Percentiles rank a stretch among this genome's conserved stretches.
Conservation (phyloP, 2,888 invertebrate species). For the Cremastinae sp. region DNA sequence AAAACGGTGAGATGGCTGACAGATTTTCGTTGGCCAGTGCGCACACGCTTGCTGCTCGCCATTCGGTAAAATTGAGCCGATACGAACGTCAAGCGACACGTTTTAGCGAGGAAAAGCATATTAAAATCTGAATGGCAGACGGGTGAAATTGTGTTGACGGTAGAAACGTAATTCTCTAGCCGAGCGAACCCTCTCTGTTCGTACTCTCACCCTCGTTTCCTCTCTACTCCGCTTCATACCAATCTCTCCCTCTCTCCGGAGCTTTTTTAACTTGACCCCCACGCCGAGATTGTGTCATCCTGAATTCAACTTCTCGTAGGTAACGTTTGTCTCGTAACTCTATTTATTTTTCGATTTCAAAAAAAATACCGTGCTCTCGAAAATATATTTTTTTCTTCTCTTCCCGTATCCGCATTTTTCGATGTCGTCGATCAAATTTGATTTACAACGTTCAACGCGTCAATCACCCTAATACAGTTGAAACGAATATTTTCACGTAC, state of each 20-base stretch:
- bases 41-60: conserved; percentile 53
- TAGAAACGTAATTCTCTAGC: conserved; percentile 62
- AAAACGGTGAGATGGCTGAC: conserved; percentile 57
- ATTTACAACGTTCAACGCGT: too few species aligned
- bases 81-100: conserved; percentile 67
- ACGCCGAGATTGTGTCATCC: conserved; percentile 39
- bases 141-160: conserved; percentile 67
- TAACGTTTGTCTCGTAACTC: conserved; percentile 12
- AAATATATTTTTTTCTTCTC: neutral
- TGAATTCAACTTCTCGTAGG: conserved; percentile 31
- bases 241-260: conserved; percentile 39
- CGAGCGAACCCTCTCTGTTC: conserved; percentile 35
- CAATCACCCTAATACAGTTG: too few species aligned
- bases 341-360: conserved; percentile 25
- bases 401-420: neutral
- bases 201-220: neutral
- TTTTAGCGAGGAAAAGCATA: conserved; percentile 69
- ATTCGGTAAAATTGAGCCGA: conserved; percentile 66
- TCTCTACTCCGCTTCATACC: neutral
- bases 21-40: conserved; percentile 55
- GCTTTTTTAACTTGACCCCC: conserved; percentile 56
- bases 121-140: conserved; percentile 70
- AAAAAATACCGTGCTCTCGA: neutral
- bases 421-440: neutral
- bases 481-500: too few species aligned